A percentile compares a stretch with the other conserved stretches of the same genome.
These are phyloP conservation scores for Phthorimaea operculella DNA, from an alignment of 1,140 invertebrate species.

Conservation along the genomic window DNA sequence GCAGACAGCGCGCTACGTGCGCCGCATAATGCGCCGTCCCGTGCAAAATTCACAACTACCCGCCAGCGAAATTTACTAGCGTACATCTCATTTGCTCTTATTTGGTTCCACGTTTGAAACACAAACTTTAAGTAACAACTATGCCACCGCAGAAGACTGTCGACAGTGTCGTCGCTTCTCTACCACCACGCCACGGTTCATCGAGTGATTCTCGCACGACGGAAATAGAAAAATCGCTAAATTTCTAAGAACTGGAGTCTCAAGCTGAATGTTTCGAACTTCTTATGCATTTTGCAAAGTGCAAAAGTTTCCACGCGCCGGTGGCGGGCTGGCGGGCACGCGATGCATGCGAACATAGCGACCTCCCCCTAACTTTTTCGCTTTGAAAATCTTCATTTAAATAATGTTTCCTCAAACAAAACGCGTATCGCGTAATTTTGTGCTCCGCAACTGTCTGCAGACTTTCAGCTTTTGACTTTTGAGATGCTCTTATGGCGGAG, in stretches of 20 bases:
- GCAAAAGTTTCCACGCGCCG: constrained; percentile 46
- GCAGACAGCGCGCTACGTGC: constrained; percentile 63
- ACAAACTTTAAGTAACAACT: constrained; percentile 19
- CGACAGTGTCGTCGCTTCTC: background rate
- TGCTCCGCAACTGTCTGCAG: constrained; percentile 18
- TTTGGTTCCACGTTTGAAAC: constrained; percentile 29
- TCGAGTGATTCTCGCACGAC: background rate
- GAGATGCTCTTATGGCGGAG: constrained; percentile 1
- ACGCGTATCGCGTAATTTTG: constrained; percentile 26
- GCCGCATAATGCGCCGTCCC: constrained; percentile 55
- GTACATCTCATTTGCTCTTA: constrained; percentile 60
- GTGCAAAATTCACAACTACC: constrained; percentile 65
- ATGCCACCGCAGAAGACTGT: background rate
- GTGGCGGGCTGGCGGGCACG: constrained; percentile 32
- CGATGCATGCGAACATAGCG: constrained; percentile 38
- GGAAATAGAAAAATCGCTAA: constrained; percentile 6
- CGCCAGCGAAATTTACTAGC: constrained; percentile 54
- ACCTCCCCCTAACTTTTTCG: constrained; percentile 36
- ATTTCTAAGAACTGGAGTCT: constrained; percentile 12
- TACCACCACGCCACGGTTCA: too few species aligned
- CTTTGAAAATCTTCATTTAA: constrained; percentile 39
- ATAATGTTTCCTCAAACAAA: constrained; percentile 34
- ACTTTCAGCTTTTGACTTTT: constrained; percentile 6
- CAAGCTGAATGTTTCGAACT: constrained; percentile 29
- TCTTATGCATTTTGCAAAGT: constrained; percentile 52